Evolutionary conservation across 2,113 vertebrate species (phyloP).

Genomic region (Mastomys coucha): DNA sequence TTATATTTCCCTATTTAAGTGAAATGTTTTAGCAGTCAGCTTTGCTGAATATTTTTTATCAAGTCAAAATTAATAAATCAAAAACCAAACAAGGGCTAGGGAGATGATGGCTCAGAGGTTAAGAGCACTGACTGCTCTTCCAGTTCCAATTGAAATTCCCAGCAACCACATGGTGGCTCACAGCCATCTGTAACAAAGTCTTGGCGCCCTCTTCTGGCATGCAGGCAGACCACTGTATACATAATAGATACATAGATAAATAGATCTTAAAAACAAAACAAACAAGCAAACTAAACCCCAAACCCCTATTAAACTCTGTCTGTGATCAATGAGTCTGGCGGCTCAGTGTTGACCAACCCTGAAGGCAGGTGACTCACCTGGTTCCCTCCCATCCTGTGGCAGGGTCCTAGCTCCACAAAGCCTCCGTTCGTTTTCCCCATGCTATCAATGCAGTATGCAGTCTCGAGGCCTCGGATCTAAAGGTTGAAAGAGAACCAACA

Average conservation of each 20-base stretch:
- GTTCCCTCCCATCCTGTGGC: constrained; percentile 99
- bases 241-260: too few species aligned
- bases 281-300: neutral
- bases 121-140: too few species aligned
- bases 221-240: too few species aligned
- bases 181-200: too few species aligned
- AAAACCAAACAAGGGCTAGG: neutral
- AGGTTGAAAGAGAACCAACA: constrained; percentile 61
- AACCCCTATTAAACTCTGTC: neutral
- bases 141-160: too few species aligned
- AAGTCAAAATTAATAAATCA: constrained; percentile 17
- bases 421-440: constrained; percentile 98
- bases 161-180: too few species aligned
- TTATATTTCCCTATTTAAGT: neutral
- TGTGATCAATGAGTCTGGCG: neutral
- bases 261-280: too few species aligned
- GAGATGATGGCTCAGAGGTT: too few species aligned
- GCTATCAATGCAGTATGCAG: constrained; percentile 97
- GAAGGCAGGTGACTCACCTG: constrained; percentile 89
- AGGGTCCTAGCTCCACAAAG: constrained; percentile 94
- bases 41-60: constrained; percentile 18
- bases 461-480: constrained; percentile 95
- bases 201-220: too few species aligned
- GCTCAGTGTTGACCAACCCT: neutral
- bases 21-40: neutral